Percentiles rank a stretch among this genome's conserved stretches.
Evolutionary conservation across 2,888 invertebrate genomes (phyloP).

Genomic region (Carcina quercana): DNA sequence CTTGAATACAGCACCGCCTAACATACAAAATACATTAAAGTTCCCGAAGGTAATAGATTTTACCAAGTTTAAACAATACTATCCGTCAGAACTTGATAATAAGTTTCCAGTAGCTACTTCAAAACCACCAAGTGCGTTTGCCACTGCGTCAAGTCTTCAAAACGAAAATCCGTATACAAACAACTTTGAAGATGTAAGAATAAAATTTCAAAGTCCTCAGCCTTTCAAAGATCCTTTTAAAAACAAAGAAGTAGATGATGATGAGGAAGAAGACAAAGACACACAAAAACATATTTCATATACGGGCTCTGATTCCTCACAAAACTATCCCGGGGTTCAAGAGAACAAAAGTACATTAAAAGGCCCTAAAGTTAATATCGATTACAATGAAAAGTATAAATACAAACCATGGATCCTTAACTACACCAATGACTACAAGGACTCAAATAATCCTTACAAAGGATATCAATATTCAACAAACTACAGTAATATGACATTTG

Average conservation of each 20-base stretch:
- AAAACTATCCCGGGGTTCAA: conserved; percentile 23
- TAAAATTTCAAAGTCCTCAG: conserved; percentile 25
- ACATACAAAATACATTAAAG: conserved; percentile 30
- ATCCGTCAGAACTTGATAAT: conserved; percentile 41
- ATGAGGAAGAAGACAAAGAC: conserved; percentile 21
- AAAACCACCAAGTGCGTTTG: conserved; percentile 26
- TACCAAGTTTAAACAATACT: conserved; percentile 44
- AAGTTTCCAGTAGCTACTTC: conserved; percentile 31
- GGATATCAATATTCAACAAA: conserved; percentile 55
- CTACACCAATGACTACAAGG: conserved; percentile 31
- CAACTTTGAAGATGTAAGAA: conserved; percentile 25
- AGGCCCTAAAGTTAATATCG: conserved; percentile 24
- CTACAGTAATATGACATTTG: conserved; percentile 47
- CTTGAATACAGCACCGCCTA: conserved; percentile 24
- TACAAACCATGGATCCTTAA: conserved; percentile 35
- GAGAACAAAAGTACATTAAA: conserved; percentile 28
- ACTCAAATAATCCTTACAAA: conserved; percentile 39
- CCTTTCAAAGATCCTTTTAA: conserved; percentile 22
- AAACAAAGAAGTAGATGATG: conserved; percentile 30
- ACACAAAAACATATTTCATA: conserved; percentile 23
- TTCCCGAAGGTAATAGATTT: conserved; percentile 58
- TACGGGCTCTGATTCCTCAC: conserved; percentile 23
- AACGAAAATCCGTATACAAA: conserved; percentile 27
- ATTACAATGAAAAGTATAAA: conserved; percentile 46
- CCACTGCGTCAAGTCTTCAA: conserved; percentile 23